phyloP scores from a whole-genome alignment of 1,140 invertebrate genomes.

The Zaprionus africanus region DNA sequence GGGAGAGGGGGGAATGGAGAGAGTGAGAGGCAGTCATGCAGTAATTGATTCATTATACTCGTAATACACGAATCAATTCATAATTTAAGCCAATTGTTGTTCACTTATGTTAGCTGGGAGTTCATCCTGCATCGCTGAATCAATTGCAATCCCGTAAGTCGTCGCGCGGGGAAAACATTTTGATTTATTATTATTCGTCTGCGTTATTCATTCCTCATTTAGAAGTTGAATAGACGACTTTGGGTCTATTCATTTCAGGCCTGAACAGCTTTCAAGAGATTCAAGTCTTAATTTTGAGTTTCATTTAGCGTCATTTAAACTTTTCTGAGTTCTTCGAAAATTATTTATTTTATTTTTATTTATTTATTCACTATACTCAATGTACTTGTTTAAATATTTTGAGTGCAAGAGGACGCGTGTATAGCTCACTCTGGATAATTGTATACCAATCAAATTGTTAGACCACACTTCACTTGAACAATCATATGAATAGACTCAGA shows the following conservation, averaged over 20 bases:
- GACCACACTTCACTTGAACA: background rate
- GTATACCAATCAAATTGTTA: background rate
- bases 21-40: background rate
- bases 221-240: background rate
- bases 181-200: background rate
- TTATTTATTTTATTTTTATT: no score
- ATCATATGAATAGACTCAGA: conserved; percentile 37
- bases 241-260: background rate
- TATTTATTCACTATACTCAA: background rate
- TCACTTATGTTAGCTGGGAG: conserved; percentile 4
- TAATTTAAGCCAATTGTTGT: conserved; percentile 7
- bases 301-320: no score
- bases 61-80: conserved; percentile 2
- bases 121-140: conserved; percentile 1
- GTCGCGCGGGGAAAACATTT: background rate
- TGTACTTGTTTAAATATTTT: background rate
- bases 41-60: conserved; percentile 8
- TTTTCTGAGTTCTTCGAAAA: no score
- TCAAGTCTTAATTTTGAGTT: no score
- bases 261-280: no score
- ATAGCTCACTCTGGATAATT: no score
- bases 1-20: no score
- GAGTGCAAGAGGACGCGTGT: no score
- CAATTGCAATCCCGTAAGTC: background rate
- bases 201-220: background rate